These are phyloP conservation scores for Poeciliopsis presidionis DNA, from an alignment of 2,797 vertebrate species.

Conservation along the genomic window DNA sequence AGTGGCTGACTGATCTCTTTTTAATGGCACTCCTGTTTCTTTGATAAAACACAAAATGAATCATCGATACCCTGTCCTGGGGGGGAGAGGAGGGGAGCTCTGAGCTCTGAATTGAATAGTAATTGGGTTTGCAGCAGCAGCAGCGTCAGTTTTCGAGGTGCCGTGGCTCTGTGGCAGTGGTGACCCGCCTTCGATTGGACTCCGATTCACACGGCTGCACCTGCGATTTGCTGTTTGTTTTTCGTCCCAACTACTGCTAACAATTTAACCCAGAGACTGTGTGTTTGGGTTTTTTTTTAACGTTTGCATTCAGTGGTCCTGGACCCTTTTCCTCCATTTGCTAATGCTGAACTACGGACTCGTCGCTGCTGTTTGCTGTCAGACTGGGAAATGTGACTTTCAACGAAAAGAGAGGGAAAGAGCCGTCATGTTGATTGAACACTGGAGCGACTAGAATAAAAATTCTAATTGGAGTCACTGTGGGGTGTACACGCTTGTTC, in stretches of 20 bases:
- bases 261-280: background rate
- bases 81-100: conserved; percentile 45
- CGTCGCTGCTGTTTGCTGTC: background rate
- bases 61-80: conserved; percentile 76
- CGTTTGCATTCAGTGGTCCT: background rate
- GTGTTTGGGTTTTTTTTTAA: background rate
- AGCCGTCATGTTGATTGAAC: no score
- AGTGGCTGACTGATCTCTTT: conserved; percentile 84
- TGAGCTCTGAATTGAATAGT: conserved; percentile 67
- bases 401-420: background rate
- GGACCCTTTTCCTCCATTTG: background rate
- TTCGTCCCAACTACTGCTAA: background rate
- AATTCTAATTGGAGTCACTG: background rate
- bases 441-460: background rate
- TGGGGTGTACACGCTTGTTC: no score
- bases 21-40: conserved; percentile 84
- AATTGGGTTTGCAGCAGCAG: conserved; percentile 63
- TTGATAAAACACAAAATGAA: conserved; percentile 84
- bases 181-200: conserved; percentile 38
- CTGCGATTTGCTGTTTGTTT: background rate
- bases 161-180: conserved; percentile 14
- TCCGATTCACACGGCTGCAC: conserved; percentile 52
- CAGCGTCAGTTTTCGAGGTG: conserved; percentile 4
- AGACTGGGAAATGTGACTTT: background rate
- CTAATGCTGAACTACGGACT: background rate